Evolutionary conservation across 35 echinoderm and acorn worm species (phyloP).

Genomic region (Anneissia japonica): DNA sequence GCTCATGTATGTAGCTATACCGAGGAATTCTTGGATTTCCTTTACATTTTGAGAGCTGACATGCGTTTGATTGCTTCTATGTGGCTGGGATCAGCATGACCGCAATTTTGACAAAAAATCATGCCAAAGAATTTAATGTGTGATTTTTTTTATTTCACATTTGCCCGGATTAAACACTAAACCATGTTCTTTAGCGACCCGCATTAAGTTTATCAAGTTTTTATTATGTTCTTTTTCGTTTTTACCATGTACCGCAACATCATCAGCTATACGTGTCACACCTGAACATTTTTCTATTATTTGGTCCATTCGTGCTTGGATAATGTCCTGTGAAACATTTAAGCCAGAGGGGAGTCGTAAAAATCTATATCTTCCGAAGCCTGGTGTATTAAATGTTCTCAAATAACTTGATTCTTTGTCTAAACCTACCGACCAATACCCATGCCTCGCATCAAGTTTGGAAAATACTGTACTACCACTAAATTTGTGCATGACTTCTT

Average conservation of each 20-base stretch:
- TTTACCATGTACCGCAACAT: background rate
- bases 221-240: background rate
- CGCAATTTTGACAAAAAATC: background rate
- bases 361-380: constrained; percentile 22
- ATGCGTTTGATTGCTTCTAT: background rate
- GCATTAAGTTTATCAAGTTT: constrained; percentile 10
- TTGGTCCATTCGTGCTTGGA: constrained; percentile 49
- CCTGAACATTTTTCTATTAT: background rate
- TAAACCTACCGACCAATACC: constrained; percentile 24
- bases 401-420: too few relatives aligned
- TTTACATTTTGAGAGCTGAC: background rate
- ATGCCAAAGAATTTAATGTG: background rate
- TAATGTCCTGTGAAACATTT: constrained; percentile 26
- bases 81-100: background rate
- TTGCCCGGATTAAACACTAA: background rate
- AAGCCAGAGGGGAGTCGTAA: constrained; percentile 48
- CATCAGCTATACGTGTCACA: background rate
- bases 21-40: constrained; percentile 22
- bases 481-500: constrained; percentile 64
- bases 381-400: too few relatives aligned
- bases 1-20: constrained; percentile 14
- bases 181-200: background rate
- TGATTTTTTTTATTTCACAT: constrained; percentile 21
- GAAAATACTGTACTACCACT: background rate
- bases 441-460: constrained; percentile 44